phyloP scores from a whole-genome alignment of 2,888 invertebrate species.

The Ectemnius lituratus region DNA sequence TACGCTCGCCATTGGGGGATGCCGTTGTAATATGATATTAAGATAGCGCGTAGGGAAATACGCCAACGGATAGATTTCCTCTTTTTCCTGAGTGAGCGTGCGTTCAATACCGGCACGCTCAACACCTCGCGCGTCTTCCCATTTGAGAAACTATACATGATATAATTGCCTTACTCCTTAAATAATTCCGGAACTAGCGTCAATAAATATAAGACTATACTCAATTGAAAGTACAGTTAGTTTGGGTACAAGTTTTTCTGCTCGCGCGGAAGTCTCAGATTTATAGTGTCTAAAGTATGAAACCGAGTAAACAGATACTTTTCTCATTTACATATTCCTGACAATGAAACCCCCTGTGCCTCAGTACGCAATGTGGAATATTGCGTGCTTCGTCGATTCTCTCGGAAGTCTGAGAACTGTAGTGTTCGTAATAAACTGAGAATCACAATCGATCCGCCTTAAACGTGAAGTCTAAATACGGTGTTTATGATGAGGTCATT shows the following conservation, averaged over 20 bases:
- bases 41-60: slow-evolving; percentile 6
- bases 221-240: neutral
- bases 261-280: too few species aligned
- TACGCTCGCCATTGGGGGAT: slow-evolving; percentile 12
- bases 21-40: slow-evolving; percentile 6
- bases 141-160: slow-evolving; percentile 17
- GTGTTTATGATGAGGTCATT: neutral
- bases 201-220: neutral
- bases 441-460: slow-evolving; percentile 1
- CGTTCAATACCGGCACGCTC: slow-evolving; percentile 14
- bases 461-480: slow-evolving; percentile 2
- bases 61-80: neutral
- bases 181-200: slow-evolving; percentile 1
- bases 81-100: neutral
- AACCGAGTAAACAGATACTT: too few species aligned
- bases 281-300: too few species aligned
- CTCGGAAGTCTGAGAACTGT: neutral
- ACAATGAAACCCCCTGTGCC: slow-evolving; percentile 1
- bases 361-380: slow-evolving; percentile 6
- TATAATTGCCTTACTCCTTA: slow-evolving; percentile 42
- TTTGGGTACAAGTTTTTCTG: neutral
- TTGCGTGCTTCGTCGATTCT: slow-evolving; percentile 3
- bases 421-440: neutral
- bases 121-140: slow-evolving; percentile 20
- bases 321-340: too few species aligned